Conservation (phyloP, 2,113 vertebrate species). For the Lepus europaeus region DNA sequence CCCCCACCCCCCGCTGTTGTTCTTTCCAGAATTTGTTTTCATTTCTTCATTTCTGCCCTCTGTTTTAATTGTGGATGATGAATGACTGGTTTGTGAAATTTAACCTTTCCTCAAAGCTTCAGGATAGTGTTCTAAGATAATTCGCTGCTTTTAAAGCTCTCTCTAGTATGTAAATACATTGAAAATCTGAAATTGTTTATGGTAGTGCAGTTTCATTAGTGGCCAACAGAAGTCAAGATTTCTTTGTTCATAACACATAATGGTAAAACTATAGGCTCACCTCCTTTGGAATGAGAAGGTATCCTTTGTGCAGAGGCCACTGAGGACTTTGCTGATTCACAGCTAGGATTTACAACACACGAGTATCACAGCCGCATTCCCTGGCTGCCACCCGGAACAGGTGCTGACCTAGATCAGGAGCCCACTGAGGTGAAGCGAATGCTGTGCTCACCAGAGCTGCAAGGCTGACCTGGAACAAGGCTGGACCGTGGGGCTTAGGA, state of each 20-base stretch:
- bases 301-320: neutral
- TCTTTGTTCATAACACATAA: constrained; percentile 35
- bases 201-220: constrained; percentile 56
- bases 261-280: neutral
- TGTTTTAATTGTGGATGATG: constrained; percentile 37
- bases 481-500: neutral
- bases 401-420: neutral
- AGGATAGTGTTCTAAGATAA: constrained; percentile 43
- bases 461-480: neutral
- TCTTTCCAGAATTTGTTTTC: constrained; percentile 14
- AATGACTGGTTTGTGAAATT: constrained; percentile 39
- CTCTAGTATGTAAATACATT: constrained; percentile 19
- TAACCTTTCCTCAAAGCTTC: constrained; percentile 43
- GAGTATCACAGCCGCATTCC: neutral
- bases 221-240: constrained; percentile 14
- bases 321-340: neutral
- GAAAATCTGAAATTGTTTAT: constrained; percentile 30
- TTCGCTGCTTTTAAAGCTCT: constrained; percentile 50
- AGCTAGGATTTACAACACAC: neutral
- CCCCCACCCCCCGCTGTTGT: neutral
- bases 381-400: neutral
- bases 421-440: neutral
- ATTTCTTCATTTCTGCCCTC: neutral
- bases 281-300: neutral
- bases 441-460: neutral